phyloP scores from a whole-genome alignment of 2,797 vertebrate genomes.

The Mallotus villosus region DNA sequence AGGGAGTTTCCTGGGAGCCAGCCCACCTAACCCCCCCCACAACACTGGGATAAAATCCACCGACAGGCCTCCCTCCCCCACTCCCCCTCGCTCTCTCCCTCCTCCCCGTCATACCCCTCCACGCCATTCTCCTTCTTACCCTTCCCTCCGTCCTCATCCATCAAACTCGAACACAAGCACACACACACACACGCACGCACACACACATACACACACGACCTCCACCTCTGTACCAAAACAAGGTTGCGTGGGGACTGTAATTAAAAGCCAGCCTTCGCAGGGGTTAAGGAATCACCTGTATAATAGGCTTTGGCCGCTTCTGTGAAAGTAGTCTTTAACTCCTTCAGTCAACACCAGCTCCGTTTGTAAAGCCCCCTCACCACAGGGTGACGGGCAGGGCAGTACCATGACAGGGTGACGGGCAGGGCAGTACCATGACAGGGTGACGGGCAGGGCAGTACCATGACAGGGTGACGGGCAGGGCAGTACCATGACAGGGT shows the following conservation, averaged over 20 bases:
- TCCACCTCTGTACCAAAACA: conserved; percentile 13
- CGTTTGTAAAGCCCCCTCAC: background rate
- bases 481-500: too few species aligned
- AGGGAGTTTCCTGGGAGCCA: conserved; percentile 79
- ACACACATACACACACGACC: background rate
- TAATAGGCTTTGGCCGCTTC: conserved; percentile 31
- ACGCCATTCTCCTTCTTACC: background rate
- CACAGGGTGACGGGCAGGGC: background rate
- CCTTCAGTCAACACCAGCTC: conserved; percentile 1
- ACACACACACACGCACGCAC: conserved; percentile 13
- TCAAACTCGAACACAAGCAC: background rate
- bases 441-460: background rate
- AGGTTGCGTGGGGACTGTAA: conserved; percentile 32
- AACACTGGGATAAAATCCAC: conserved; percentile 46
- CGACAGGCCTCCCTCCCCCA: conserved; percentile 41
- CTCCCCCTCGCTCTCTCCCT: conserved; percentile 25
- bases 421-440: background rate
- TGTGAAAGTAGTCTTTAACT: conserved; percentile 24
- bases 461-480: background rate
- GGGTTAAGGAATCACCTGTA: conserved; percentile 27
- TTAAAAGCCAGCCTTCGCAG: conserved; percentile 41
- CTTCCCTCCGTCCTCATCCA: background rate
- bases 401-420: too few species aligned
- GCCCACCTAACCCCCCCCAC: conserved; percentile 68
- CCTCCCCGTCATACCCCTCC: background rate